Evolutionary conservation across 2,797 vertebrate genomes (phyloP), one percentile per base, ranked within the genome.

Genomic region (Okamejei kenojei): DNA sequence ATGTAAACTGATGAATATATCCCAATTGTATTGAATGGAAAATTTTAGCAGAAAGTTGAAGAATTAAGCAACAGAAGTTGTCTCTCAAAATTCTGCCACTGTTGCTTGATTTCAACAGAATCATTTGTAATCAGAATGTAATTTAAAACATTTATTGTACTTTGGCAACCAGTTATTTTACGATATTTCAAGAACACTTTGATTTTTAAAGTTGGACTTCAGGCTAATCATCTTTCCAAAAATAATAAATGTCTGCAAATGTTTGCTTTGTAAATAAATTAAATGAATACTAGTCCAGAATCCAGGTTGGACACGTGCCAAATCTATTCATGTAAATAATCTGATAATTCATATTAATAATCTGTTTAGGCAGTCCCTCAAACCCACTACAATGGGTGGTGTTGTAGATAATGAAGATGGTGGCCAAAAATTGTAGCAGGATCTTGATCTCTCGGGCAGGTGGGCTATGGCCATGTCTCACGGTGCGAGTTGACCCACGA

Each of bases 171-270:
- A 86, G 26, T 32, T 29, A 63, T 58, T 63, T 63, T 86, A 32
- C 29, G 63, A 65, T 86, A 58, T 86, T 84, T 84, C 58, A 61
- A 84, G 81, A 84, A 84, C 54, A 21, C 15, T 54, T 84, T 84
- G 81, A n/a, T 84, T n/a, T 78, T 84, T 86, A 45, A 58, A 82
- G 26, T 26, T 26, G 21, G 26, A 11, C 80, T 86, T 86, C 26
- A 86, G 29, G 17, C 61, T 63, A 61, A 32, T 63, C 61, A 63
- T 86, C 58, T 63, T 26, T n/a, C 82, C 82, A 86, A 86, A 82
- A 32, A 32, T 86, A n/a, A 17, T 65, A 17, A 2, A 8, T 63
- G n/a, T 63, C 58, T 61, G n/a, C 63, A 63, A 61, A 86, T 32
- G 7, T 6, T 32, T 86, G 23, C n/a, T 61, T n/a, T 29, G 13